Conservation (phyloP, 2,888 invertebrate species). For the Buathra laborator region DNA sequence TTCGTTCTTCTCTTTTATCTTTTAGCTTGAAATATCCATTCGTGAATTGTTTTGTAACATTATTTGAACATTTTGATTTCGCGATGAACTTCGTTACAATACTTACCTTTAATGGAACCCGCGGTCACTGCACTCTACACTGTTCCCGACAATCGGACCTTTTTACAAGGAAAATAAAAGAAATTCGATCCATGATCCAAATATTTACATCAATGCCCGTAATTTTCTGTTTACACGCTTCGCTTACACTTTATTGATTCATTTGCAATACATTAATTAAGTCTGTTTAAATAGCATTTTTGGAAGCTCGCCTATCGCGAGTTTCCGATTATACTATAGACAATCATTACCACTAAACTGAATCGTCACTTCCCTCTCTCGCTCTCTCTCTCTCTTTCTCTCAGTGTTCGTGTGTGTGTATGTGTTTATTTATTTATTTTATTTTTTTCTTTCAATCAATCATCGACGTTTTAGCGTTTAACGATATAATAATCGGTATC, state of each 20-base stretch:
- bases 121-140: not conserved
- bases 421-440: constrained; percentile 49
- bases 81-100: not conserved
- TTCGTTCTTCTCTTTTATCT: no score
- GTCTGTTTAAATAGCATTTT: constrained; percentile 84
- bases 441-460: constrained; percentile 55
- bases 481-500: constrained; percentile 79
- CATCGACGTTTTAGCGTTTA: constrained; percentile 68
- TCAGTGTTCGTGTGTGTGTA: constrained; percentile 18
- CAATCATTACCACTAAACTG: constrained; percentile 72
- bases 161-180: not conserved
- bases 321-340: constrained; percentile 84
- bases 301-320: constrained; percentile 81
- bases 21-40: no score
- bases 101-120: not conserved
- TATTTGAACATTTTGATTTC: no score
- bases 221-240: constrained; percentile 82
- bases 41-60: no score
- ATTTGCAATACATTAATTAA: constrained; percentile 85
- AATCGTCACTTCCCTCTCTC: constrained; percentile 64
- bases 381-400: constrained; percentile 48
- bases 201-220: constrained; percentile 36
- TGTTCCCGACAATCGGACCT: not conserved
- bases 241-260: constrained; percentile 85
- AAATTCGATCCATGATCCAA: not conserved